A percentile compares a stretch with the other conserved stretches of the same genome.
Evolutionary conservation across 2,888 invertebrate genomes (phyloP).

Genomic region (Oxyteleia sp.): DNA sequence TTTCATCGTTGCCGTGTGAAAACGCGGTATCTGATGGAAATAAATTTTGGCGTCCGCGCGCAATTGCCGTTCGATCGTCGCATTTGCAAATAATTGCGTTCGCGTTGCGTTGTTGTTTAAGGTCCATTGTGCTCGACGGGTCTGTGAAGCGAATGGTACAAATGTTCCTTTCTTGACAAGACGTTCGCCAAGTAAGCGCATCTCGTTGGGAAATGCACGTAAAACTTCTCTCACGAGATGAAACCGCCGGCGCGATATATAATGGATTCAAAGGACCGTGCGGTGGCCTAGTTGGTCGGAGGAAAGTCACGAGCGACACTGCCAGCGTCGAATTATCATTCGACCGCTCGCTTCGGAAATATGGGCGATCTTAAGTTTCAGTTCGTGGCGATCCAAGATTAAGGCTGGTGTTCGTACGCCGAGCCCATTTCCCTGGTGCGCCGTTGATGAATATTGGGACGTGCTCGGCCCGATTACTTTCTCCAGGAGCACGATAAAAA

Average conservation of each 20-base stretch:
- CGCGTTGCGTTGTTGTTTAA: background rate
- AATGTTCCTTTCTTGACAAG: slow-evolving; percentile 35
- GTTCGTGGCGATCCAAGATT: slow-evolving; percentile 15
- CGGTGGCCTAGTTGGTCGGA: slow-evolving; percentile 59
- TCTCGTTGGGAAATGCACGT: slow-evolving; percentile 50
- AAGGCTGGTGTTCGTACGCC: background rate
- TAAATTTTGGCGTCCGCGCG: no score
- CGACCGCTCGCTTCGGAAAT: slow-evolving; percentile 11
- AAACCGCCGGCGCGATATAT: slow-evolving; percentile 40
- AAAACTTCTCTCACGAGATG: slow-evolving; percentile 50
- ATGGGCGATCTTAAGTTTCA: slow-evolving; percentile 23
- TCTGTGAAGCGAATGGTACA: slow-evolving; percentile 42
- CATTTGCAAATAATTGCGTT: slow-evolving; percentile 24
- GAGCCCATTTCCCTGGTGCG: slow-evolving; percentile 24
- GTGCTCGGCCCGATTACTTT: background rate
- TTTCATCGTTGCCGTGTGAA: background rate
- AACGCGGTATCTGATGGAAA: background rate
- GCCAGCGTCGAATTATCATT: slow-evolving; percentile 26
- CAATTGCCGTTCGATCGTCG: slow-evolving; percentile 20
- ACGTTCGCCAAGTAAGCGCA: slow-evolving; percentile 29
- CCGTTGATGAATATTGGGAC: background rate
- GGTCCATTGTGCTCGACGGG: slow-evolving; percentile 13
- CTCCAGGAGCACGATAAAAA: background rate
- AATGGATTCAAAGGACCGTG: slow-evolving; percentile 58
- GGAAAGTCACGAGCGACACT: slow-evolving; percentile 54